A percentile compares a stretch with the other conserved stretches of the same genome.
These are phyloP conservation scores for Xenentodon cancila DNA, from an alignment of 2,797 vertebrate species.

Conservation along the genomic window DNA sequence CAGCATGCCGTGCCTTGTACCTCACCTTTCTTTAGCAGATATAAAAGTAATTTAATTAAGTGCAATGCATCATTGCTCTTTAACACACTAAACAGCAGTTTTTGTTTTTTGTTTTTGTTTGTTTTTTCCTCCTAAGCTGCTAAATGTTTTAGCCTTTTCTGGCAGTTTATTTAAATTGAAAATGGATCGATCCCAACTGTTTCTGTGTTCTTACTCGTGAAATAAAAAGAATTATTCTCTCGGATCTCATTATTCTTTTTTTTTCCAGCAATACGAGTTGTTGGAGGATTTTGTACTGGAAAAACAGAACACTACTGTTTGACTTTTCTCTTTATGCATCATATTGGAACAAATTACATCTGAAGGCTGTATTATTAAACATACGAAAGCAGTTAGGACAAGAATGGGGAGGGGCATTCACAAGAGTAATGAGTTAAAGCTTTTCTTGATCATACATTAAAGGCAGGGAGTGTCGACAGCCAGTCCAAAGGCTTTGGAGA, in stretches of 20 bases:
- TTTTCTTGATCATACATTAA: slow-evolving; percentile 80
- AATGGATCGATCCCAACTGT: too few species aligned
- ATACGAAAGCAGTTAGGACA: slow-evolving; percentile 80
- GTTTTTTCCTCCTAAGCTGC: too few species aligned
- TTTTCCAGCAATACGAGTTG: slow-evolving; percentile 4
- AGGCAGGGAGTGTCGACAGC: slow-evolving; percentile 48
- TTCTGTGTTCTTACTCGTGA: background rate
- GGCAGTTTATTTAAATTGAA: too few species aligned
- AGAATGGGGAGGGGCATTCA: slow-evolving; percentile 70
- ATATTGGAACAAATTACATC: slow-evolving; percentile 79
- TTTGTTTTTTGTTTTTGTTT: background rate
- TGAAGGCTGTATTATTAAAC: slow-evolving; percentile 77
- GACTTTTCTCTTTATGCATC: slow-evolving; percentile 61
- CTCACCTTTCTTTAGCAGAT: too few species aligned
- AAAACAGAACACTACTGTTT: slow-evolving; percentile 51
- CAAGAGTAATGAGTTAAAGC: slow-evolving; percentile 77
- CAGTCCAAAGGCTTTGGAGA: slow-evolving; percentile 76
- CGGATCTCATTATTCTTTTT: background rate
- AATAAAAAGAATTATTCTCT: slow-evolving; percentile 45
- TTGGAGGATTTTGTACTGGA: slow-evolving; percentile 28
- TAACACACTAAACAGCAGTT: background rate
- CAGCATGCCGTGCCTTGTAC: too few species aligned
- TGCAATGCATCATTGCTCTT: too few species aligned
- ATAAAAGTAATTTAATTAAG: too few species aligned
- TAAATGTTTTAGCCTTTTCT: background rate